Base-by-base conservation (phyloP, 1,140 invertebrate genomes). In the Ectropis grisescens region DNA sequence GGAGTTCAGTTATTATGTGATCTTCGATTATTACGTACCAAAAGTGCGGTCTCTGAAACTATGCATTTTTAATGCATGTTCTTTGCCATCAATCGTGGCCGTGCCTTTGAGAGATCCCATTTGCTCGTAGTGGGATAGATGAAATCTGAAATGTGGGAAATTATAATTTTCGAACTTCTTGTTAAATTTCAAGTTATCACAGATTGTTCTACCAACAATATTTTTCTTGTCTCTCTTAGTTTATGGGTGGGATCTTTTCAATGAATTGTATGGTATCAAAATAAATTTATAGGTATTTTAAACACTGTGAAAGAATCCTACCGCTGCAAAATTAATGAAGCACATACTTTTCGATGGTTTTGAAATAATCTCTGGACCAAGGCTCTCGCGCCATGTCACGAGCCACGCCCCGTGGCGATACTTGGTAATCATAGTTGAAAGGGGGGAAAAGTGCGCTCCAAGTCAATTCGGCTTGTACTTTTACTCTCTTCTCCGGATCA, bases 41-140 rank as follows among this genome's bases (percentile, higher is more conserved):
- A 86, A 88, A 44, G 76, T 87, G 50, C 88, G 88, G 66, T 89
- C 88, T 50, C 88, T 71, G 13, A 87, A 74, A 11, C 80, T 81
- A 11, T 85, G 80, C 44, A 87, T 64, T 13, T 80, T 57, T 1
- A 88, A 39, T 8, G 65, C 33, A 40, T 85, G 81, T 14, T 55
- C 42, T 39, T 70, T 70, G 2, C 74, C 84, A 46, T 88, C 79
- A 15, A 90, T 78, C 26, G 55, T 61, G 2, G 85, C 81, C 2
- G 50, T 78, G 2, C 86, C 86, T 30, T 62, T 59, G 2, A 89
- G 45, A 32, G 54, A 69, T 7, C 89, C 89, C 80, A 86, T 84
- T 72, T 92, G 90, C 49, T 91, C 90, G 58, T 91, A 91, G 62
- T 91, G 90, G 2, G 86, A 88, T 71, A 90, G 89, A 66, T 90